phyloP scores from a whole-genome alignment of 2,888 invertebrate genomes.

The Campoplex nolae region DNA sequence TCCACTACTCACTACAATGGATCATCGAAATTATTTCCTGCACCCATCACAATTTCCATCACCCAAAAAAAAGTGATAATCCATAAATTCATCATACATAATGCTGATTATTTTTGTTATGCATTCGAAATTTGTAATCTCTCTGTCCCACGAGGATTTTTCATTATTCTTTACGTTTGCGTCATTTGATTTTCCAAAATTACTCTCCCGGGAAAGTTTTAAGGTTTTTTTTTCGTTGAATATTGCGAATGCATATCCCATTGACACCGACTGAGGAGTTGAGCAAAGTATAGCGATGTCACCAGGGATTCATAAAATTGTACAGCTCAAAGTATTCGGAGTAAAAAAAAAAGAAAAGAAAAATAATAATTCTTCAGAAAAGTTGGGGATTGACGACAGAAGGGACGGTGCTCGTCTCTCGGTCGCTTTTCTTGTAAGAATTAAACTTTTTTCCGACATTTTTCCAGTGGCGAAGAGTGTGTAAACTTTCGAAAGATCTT shows the following conservation, averaged over 20 bases:
- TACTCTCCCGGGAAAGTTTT: conserved; percentile 75
- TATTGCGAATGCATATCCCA: conserved; percentile 72
- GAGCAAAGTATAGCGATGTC: conserved; percentile 16
- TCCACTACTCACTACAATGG: too few species aligned
- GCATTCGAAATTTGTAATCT: too few species aligned
- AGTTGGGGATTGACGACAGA: conserved; percentile 52
- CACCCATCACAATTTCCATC: too few species aligned
- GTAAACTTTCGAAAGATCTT: conserved; percentile 60
- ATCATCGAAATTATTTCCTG: too few species aligned
- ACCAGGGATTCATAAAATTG: conserved; percentile 60
- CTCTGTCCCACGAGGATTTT: not conserved
- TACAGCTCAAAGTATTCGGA: conserved; percentile 7
- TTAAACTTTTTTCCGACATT: conserved; percentile 72
- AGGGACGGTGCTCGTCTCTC: conserved; percentile 20
- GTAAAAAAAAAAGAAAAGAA: conserved; percentile 36
- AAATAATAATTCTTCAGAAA: conserved; percentile 61
- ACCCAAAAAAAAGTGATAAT: too few species aligned
- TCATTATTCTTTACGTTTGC: conserved; percentile 3
- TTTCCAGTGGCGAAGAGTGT: conserved; percentile 61
- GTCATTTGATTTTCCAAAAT: conserved; percentile 70
- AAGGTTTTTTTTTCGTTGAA: conserved; percentile 75
- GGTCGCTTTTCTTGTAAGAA: conserved; percentile 71
- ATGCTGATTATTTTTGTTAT: too few species aligned
- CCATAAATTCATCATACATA: too few species aligned
- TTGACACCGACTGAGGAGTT: conserved; percentile 21